Evolutionary conservation across 2,888 invertebrate genomes (phyloP).

Genomic region (Amiota mariae): DNA sequence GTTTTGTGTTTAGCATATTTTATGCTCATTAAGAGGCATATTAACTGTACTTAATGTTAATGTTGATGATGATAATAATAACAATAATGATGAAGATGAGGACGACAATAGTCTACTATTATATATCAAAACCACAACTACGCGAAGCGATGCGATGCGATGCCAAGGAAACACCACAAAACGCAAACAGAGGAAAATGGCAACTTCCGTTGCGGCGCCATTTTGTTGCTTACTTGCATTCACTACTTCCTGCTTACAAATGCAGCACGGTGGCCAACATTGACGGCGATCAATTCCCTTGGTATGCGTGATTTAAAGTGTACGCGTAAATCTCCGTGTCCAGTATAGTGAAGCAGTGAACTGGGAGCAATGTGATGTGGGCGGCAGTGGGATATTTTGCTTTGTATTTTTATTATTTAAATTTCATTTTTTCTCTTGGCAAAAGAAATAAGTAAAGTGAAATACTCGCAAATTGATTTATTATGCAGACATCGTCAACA

Average conservation of each 20-base stretch:
- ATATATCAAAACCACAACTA: not conserved
- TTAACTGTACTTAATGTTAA: slow-evolving; percentile 45
- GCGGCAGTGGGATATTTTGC: slow-evolving; percentile 32
- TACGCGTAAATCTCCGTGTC: slow-evolving; percentile 58
- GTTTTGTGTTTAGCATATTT: slow-evolving; percentile 53
- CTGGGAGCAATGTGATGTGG: not conserved
- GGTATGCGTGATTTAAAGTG: slow-evolving; percentile 59
- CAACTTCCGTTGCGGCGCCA: slow-evolving; percentile 40
- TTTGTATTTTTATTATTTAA: slow-evolving; percentile 57
- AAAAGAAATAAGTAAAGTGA: slow-evolving; percentile 41
- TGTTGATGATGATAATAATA: no score
- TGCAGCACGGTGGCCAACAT: slow-evolving; percentile 40
- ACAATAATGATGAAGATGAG: no score
- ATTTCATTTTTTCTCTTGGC: slow-evolving; percentile 50
- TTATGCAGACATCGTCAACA: slow-evolving; percentile 47
- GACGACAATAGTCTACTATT: no score
- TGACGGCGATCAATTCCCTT: slow-evolving; percentile 61
- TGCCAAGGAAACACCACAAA: slow-evolving; percentile 33
- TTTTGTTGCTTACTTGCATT: slow-evolving; percentile 15
- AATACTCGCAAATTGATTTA: slow-evolving; percentile 61
- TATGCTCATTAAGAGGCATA: slow-evolving; percentile 58
- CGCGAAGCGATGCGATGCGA: not conserved
- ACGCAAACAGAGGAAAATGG: slow-evolving; percentile 36
- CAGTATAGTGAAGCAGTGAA: slow-evolving; percentile 1
- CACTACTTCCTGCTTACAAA: slow-evolving; percentile 5